Conservation (phyloP, 2,113 vertebrate species). For the Bujurquina vittata region DNA sequence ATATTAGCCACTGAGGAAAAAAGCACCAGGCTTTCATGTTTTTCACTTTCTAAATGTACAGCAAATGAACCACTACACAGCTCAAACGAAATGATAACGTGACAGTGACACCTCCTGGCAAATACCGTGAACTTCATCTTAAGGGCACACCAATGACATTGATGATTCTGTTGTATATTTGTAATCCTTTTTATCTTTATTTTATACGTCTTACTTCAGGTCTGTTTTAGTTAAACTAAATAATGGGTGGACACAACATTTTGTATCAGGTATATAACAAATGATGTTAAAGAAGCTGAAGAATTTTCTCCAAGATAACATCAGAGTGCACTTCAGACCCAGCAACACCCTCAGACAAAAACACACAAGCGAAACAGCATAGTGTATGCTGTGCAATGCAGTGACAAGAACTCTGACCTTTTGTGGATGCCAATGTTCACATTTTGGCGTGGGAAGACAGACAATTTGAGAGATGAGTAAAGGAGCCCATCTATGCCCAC, state of each 20-base stretch:
- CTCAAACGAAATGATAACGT: conserved; percentile 5
- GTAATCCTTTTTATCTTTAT: neutral
- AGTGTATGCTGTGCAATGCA: neutral
- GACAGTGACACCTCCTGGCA: conserved; percentile 73
- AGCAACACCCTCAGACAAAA: neutral
- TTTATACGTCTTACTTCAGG: neutral
- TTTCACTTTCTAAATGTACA: conserved; percentile 10
- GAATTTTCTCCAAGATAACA: neutral
- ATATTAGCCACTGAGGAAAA: conserved; percentile 4
- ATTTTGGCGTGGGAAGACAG: neutral
- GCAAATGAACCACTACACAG: neutral
- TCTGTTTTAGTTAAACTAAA: neutral
- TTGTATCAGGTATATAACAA: neutral
- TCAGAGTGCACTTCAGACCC: neutral
- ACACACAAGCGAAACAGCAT: neutral
- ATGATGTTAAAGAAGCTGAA: neutral
- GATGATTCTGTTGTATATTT: neutral
- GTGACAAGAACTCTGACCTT: neutral
- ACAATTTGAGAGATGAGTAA: neutral
- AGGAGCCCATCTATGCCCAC: neutral
- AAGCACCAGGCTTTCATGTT: neutral
- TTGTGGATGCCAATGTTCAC: neutral
- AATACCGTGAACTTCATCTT: conserved; percentile 13
- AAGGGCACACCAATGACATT: neutral
- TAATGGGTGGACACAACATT: neutral